These are phyloP conservation scores for Chironomus striatipennis DNA, from an alignment of 1,140 invertebrate species.

Conservation along the genomic window DNA sequence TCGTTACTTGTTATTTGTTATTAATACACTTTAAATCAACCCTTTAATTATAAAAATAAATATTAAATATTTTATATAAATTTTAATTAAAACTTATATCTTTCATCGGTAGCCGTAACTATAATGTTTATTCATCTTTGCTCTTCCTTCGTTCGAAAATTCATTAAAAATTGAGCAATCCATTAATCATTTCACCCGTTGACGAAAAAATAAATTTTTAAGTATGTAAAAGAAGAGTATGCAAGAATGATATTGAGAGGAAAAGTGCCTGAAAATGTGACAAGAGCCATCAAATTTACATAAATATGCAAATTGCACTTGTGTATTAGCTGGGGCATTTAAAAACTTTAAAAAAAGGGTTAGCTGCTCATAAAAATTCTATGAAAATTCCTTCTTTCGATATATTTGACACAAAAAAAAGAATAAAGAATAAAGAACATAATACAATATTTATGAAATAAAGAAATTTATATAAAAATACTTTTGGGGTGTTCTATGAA, in stretches of 20 bases:
- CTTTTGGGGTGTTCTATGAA: constrained; percentile 1
- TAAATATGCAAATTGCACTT: constrained; percentile 13
- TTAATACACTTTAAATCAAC: constrained; percentile 14
- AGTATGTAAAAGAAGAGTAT: not conserved
- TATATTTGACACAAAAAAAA: not conserved
- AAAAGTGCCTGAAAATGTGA: constrained; percentile 7
- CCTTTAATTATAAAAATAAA: constrained; percentile 15
- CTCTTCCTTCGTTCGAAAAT: not conserved
- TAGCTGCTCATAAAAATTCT: not conserved
- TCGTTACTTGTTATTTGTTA: not conserved
- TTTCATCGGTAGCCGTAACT: not conserved
- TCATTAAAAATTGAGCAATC: constrained; percentile 14
- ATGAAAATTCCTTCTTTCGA: not conserved
- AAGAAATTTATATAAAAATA: not conserved
- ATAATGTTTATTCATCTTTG: not conserved
- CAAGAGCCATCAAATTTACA: constrained; percentile 1
- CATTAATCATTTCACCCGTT: constrained; percentile 12
- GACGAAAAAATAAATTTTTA: not conserved
- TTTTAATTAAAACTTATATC: constrained; percentile 15
- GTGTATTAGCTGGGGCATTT: constrained; percentile 11
- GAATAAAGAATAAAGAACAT: not conserved
- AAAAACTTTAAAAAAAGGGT: not conserved
- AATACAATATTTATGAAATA: not conserved
- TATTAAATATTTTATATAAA: constrained; percentile 15
- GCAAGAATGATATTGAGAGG: not conserved